These are phyloP conservation scores for Coryphaenoides rupestris DNA, from an alignment of 2,113 vertebrate genomes.

Conservation along the genomic window DNA sequence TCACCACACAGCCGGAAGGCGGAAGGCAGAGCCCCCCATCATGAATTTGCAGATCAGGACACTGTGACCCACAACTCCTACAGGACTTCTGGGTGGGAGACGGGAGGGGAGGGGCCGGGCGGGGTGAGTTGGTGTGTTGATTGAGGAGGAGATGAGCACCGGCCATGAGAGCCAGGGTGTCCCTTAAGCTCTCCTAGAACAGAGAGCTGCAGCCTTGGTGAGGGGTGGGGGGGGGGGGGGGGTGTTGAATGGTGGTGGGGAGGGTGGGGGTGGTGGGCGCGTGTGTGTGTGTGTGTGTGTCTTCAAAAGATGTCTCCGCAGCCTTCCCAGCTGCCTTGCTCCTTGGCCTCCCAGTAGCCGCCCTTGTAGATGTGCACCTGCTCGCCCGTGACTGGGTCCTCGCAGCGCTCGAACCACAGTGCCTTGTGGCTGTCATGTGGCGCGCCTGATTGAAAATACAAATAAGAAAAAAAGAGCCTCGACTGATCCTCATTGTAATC, in stretches of 20 bases:
- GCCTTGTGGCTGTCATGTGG: constrained; percentile 82
- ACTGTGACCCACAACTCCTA: no score
- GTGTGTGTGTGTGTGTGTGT: neutral
- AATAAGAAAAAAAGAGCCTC: no score
- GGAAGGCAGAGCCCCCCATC: no score
- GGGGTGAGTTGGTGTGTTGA: no score
- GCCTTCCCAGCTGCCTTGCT: constrained; percentile 80
- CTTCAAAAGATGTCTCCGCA: constrained; percentile 88
- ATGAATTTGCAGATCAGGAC: no score
- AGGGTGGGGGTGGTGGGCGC: constrained; percentile 4
- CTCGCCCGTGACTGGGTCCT: constrained; percentile 85
- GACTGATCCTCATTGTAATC: no score
- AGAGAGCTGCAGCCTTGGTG: constrained; percentile 45
- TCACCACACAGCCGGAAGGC: no score
- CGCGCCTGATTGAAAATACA: constrained; percentile 59
- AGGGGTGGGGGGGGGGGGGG: neutral
- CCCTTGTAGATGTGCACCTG: constrained; percentile 84
- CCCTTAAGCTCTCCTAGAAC: constrained; percentile 62
- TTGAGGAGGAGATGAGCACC: constrained; percentile 11
- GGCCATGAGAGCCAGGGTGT: constrained; percentile 23
- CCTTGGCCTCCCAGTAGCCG: constrained; percentile 90
- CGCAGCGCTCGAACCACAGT: constrained; percentile 85
- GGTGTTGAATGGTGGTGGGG: constrained; percentile 3
- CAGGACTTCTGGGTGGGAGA: no score
- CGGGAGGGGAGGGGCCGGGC: neutral